Evolutionary conservation across 2,113 vertebrate species (phyloP).

Genomic region (Camelus bactrianus): DNA sequence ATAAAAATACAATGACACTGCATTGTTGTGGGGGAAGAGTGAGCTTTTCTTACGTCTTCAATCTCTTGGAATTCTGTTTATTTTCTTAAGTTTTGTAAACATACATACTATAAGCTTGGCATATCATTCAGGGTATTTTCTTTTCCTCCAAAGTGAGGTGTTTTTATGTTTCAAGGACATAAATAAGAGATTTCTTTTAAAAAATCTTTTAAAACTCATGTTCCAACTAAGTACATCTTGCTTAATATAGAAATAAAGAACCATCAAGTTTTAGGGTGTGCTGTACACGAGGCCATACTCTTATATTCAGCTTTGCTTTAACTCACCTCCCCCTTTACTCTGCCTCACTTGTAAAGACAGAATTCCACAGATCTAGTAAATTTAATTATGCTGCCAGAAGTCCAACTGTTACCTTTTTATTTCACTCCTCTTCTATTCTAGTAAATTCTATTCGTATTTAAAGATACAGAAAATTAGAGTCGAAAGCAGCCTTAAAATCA

Average conservation of each 20-base stretch:
- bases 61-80: not conserved
- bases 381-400: not conserved
- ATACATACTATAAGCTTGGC: not conserved
- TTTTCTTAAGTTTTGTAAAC: constrained; percentile 42
- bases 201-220: not conserved
- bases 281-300: not conserved
- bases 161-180: not conserved
- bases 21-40: not conserved
- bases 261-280: not conserved
- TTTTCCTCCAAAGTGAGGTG: not conserved
- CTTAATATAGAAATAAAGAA: not conserved
- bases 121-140: not conserved
- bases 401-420: not conserved
- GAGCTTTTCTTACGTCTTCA: constrained; percentile 11
- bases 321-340: not conserved
- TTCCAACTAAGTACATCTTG: not conserved
- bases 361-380: not conserved
- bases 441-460: not conserved
- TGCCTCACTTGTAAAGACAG: not conserved
- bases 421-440: not conserved
- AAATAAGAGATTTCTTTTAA: not conserved
- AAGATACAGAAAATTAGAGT: constrained; percentile 6
- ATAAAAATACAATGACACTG: constrained; percentile 10
- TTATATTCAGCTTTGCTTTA: not conserved
- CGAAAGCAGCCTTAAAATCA: not conserved